Base-by-base conservation (phyloP, 2,113 vertebrate genomes). In the Columba janthina region DNA sequence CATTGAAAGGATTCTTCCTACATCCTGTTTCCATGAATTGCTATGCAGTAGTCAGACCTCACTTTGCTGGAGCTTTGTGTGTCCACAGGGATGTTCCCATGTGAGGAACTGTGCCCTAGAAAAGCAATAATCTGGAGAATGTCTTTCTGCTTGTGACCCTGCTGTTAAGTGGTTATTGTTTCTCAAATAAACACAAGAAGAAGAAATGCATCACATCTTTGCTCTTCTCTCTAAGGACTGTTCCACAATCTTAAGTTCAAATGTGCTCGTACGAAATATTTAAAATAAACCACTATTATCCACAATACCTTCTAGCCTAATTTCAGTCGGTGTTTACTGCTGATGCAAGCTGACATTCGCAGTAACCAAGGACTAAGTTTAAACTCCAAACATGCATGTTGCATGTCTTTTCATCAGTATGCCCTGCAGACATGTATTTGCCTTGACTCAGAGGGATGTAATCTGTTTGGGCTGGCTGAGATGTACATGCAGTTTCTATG, bases 401-500 rank as follows among this genome's bases (percentile, higher is more conserved):
- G 64, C 75, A 54, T 11, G 62, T n/a, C 29, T 54, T 19, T 57
- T 3, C n/a, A 69, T 20, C 71, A 17, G 36, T 2, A 62, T 4
- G 85, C 79, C 79, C 92, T 50, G 58, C 84, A 84, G 93, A 73
- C 51, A 8, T 1, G 21, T 26, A 38, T 74, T 62, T 67, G 93
- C 58, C 90, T 67, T 64, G 79, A 60, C 79, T 77, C 36, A 11
- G 31, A 80, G 72, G 12, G 46, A 7, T 29, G 64, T 61, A 14
- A 73, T 38, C 64, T 24, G 26, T 14, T 82, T 6, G 0, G 12
- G 25, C 50, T 7, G 51, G 34, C 77, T 48, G 3, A 22, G 38
- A 84, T 0, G 29, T 28, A n/a, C 36, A 12, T 0, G 2, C 2
- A 1, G 16, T 40, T 91, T 13, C 46, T 32, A n/a, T 1, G 3